Evolutionary conservation across 2,888 invertebrate genomes (phyloP), one percentile per base, ranked within the genome.

Genomic region (Watsonalla binaria): DNA sequence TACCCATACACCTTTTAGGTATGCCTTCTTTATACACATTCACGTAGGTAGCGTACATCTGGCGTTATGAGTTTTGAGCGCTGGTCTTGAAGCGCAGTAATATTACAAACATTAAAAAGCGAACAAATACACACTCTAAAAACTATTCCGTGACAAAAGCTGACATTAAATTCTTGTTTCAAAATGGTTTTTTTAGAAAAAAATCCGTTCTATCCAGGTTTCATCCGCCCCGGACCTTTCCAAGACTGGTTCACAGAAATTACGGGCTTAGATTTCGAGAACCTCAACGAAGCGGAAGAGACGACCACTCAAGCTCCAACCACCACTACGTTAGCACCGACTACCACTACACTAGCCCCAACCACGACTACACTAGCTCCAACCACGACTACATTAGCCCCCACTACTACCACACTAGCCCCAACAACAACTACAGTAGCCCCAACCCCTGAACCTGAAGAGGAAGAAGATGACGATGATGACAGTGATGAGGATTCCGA

Each of bases 161-260:
- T 8, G 6, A 9, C 9, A 6, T 9, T 9, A 37, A 6, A 8
- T 5, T 37, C 37, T 37, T 8, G 37, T 37, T 37, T 37, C 9
- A 9, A 8, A 2, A 6, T 37, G n/a, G 4, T 37, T 37, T 9
- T 8, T 6, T 37, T 8, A 0, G 6, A 5, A 6, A 37, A 5
- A 8, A 4, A 2, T 5, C 11, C 2, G 0, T 42, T 8, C 42
- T 51, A 63, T 57, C 0, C 65, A 87, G 90, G 85, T 61, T 90
- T 90, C 63, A 73, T 78, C 13, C 82, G 90, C 0, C 73, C 88
- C 0, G 88, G 84, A 33, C 86, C 86, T 0, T 91, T 85, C 80
- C 79, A 74, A 5, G 45, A 63, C 14, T 91, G 90, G 90, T 74
- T 84, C 52, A 58, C 65, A 34, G 57, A 80, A 46, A 55, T 84